Base-by-base conservation (phyloP, 1,140 invertebrate genomes). In the Nephila pilipes region DNA sequence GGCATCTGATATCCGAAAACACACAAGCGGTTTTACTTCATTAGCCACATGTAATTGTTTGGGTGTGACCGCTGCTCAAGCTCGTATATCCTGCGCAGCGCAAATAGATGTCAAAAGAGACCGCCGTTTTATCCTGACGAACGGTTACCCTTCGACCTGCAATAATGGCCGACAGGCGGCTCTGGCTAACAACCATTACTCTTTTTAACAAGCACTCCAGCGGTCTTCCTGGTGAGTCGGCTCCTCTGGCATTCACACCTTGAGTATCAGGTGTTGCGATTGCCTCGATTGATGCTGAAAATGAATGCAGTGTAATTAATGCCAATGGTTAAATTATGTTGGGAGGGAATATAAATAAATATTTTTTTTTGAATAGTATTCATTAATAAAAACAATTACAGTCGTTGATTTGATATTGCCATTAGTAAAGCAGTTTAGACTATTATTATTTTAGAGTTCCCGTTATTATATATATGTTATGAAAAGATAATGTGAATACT, bases 31-130 rank as follows among this genome's bases (percentile, higher is more conserved):
- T 60, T 29, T 32, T 20, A 63, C 79, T 91, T 91, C 89, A 91
- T 91, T 91, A 91, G 89, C 75, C 22, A 91, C 29, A 20, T 91
- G 57, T 91, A 91, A 91, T 91, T 91, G 89, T 81, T 25, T 60
- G 89, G 89, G 89, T 91, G 89, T 91, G 89, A 91, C 89, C 79
- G 32, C 2, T 29, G 55, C 32, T 25, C 22, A 57, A 36, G 87
- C 69, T 88, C 87, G 85, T 58, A 88, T 88, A 88, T 75, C 58
- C 16, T 20, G 20, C 2, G 32, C 87, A 55, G 65, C 22, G 69
- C 87, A 80, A 57, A 75, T 90, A 79, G 87, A 79, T 80, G 69
- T 79, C 65, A 79, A 90, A 80, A 25, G 29, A 63, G 22, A 38
- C 89, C 75, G 57, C 80, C 89, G 32, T 38, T 25, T 65, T 18